Evolutionary conservation across 1,140 invertebrate species (phyloP), one percentile per base, ranked within the genome.

Genomic region (Zaprionus lachaisei): DNA sequence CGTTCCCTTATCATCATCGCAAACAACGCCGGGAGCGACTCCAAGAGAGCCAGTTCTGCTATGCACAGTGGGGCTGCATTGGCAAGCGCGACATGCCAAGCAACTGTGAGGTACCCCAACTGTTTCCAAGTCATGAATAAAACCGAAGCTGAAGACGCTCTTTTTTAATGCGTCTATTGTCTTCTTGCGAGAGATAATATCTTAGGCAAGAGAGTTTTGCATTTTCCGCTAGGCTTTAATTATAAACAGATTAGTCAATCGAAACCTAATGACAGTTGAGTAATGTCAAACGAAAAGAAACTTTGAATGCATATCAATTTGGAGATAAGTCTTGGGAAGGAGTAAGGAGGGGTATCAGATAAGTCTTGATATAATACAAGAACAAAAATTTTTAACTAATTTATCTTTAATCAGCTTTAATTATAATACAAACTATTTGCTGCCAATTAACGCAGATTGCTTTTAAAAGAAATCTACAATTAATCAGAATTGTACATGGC

Each of bases 61-160:
- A 82, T 86, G 83, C 83, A 87, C 80, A 86, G 79, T 85, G 83
- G 83, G 80, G 69, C 60, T 66, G 62, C 57, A 72, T 64, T 61
- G 60, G 55, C 17, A 63, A 60, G 49, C 71, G 63, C 71, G 55
- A 57, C 38, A 20, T 26, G 58, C 61, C 51, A 34, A 61, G 65
- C 26, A 61, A 73, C 9, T 17, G 15, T 64, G 63, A 61, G 74
- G 58, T 44, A 20, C 66, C 14, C 49, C 63, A 82, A 83, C 81
- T 77, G 67, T 76, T 77, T 68, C n/a, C 20, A 12, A 24, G 20
- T 51, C 47, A 51, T 51, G 47, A 51, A 51, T 51, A 51, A 65
- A 37, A 26, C 31, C 17, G n/a, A 60, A n/a, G 17, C 44, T 51
- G 55, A 47, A 67, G 37, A 28, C 34, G 56, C 56, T 57, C 41